Evolutionary conservation across 2,888 invertebrate species (phyloP), one percentile per base, ranked within the genome.

Genomic region (Aricia artaxerxes): DNA sequence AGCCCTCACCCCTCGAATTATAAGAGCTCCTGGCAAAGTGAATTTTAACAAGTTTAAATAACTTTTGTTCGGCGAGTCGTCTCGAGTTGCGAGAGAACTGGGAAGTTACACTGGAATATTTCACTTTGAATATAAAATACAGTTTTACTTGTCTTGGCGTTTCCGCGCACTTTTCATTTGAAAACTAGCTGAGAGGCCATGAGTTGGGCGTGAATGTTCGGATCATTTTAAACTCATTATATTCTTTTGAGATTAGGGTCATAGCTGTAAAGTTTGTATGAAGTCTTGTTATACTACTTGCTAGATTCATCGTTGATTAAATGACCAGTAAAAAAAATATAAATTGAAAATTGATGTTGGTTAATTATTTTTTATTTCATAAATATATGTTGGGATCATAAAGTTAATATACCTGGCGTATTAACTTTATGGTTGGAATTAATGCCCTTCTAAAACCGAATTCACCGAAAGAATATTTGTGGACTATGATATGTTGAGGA

Each of bases 41-140:
- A 75, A 75, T 75, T 75, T 75, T 75, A 75, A 75, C 49, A 75
- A 75, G 44, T 75, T 75, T 75, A 75, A 75, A 75, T 75, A 75
- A 75, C 44, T 44, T 69, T 69, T 69, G 69, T 69, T 69, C 69
- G 35, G 69, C 69, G 69, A 35, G 35, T 35, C 69, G 69, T 69
- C 69, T 69, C 69, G 69, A 69, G 69, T 69, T 69, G 13, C 69
- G 35, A 31, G 35, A 11, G 35, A 69, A 69, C 69, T 69, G 4
- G 69, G 35, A 38, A 69, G 13, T 69, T 69, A 69, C 69, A 69
- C 35, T 35, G 69, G 69, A 38, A 69, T 69, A 69, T 69, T 69
- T 69, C 69, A 69, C 69, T 69, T 69, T 69, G 69, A 69, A 69
- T 69, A 69, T 69, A 69, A 69, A 69, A 69, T 38, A 35, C 69